Evolutionary conservation across 2,113 vertebrate genomes (phyloP), one percentile per base, ranked within the genome.

Genomic region (Pseudorasbora parva): DNA sequence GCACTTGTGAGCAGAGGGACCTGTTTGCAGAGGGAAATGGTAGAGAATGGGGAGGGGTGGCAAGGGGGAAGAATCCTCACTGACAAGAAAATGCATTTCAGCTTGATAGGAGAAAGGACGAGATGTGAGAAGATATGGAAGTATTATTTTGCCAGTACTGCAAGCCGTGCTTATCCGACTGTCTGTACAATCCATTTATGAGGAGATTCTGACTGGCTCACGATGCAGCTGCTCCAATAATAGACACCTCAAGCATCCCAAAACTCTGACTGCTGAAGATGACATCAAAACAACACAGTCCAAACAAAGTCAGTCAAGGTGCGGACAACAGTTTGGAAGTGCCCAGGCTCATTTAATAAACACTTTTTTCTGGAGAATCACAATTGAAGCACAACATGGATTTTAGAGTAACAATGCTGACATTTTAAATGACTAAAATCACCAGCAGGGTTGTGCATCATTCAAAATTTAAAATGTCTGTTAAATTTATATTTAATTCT

Each of bases 151-250:
- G 62, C 88, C 85, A 54, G 79, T 82, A 82, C 86, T 78, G 49
- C 88, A 82, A 87, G 90, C 90, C 82, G 72, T 88, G 90, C 87
- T 92, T 90, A 91, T 90, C 88, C 88, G 60, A 86, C 88, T 86
- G 89, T 91, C 92, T 81, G 84, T 89, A 76, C 88, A 82, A 88
- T 87, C 88, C 64, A 69, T 89, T 90, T 89, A 86, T 90, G 92
- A 92, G 17, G 41, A 86, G 66, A 83, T 72, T 47, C 74, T 78
- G 62, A 73, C 73, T 91, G 89, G 88, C 89, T 91, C 90, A 88
- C 82, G 84, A 90, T 73, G 82, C 87, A 85, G 88, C 57, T 25
- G 49, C 49, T 88, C 90, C 90, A 91, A 92, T 92, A 93, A 93
- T 92, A 92, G 88, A 85, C 66, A 86, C 56, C 37, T 81, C 45